Conservation (phyloP, 2,113 vertebrate genomes). For the pig (Sus scrofa) region DNA sequence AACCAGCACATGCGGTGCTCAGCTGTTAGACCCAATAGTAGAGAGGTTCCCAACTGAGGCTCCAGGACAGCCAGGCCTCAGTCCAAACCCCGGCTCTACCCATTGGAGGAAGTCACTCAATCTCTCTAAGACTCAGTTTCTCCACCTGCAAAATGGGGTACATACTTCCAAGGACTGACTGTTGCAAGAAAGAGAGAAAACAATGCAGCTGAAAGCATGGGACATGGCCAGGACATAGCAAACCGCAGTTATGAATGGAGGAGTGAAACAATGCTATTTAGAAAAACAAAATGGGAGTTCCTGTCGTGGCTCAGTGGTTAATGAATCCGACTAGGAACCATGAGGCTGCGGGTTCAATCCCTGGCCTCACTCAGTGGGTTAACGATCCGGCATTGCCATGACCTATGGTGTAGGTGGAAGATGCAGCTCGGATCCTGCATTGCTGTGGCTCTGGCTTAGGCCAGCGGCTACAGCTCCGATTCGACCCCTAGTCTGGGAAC, state of each 20-base stretch:
- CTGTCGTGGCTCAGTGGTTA: too few relatives aligned
- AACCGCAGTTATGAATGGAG: background rate
- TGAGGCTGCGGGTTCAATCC: too few relatives aligned
- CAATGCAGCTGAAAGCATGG: background rate
- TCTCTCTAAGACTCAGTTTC: constrained; percentile 11
- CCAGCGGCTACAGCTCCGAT: too few relatives aligned
- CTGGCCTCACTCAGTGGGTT: too few relatives aligned
- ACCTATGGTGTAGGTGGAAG: too few relatives aligned
- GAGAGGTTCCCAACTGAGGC: background rate
- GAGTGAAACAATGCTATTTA: background rate
- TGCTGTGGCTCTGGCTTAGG: too few relatives aligned
- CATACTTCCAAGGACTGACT: background rate
- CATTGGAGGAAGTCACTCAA: background rate
- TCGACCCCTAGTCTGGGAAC: too few relatives aligned
- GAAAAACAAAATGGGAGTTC: background rate
- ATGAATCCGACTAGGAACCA: too few relatives aligned
- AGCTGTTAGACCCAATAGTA: rapidly evolving
- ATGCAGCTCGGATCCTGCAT: too few relatives aligned
- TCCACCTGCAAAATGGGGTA: background rate
- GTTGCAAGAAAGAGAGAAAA: background rate
- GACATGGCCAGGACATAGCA: background rate
- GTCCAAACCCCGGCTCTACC: background rate
- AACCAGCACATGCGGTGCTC: rapidly evolving
- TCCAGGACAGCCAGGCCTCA: background rate
- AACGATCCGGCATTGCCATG: too few relatives aligned